Evolutionary conservation across 2,113 vertebrate genomes (phyloP).

Genomic region (Tylochromis polylepis): DNA sequence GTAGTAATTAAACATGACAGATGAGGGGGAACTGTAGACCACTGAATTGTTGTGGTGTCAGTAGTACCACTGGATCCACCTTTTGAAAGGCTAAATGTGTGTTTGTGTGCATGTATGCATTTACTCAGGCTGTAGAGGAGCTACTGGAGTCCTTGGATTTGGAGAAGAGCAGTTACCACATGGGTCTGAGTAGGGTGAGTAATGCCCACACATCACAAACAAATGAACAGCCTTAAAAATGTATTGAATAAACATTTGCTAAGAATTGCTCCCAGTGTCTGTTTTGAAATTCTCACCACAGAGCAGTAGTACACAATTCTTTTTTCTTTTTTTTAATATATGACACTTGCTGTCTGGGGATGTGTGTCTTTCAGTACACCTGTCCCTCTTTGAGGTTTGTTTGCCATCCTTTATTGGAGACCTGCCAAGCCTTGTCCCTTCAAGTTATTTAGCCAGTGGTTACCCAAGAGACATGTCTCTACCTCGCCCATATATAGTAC

Average conservation of each 20-base stretch:
- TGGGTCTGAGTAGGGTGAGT: constrained; percentile 94
- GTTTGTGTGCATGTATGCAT: constrained; percentile 14
- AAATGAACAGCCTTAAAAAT: constrained; percentile 13
- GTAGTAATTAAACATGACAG: constrained; percentile 21
- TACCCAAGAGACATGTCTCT: constrained; percentile 15
- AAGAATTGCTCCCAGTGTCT: background rate
- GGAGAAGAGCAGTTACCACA: constrained; percentile 93
- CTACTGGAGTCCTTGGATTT: constrained; percentile 92
- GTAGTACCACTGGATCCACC: constrained; percentile 21
- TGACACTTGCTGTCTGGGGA: constrained; percentile 30
- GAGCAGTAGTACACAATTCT: background rate
- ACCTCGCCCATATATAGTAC: background rate
- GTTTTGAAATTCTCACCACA: background rate
- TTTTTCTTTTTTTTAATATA: background rate
- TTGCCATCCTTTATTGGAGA: constrained; percentile 28
- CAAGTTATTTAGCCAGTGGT: constrained; percentile 3
- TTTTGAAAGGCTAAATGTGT: constrained; percentile 23
- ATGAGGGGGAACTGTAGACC: background rate
- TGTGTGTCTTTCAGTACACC: constrained; percentile 46
- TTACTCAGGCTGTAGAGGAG: constrained; percentile 87
- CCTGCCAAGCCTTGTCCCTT: constrained; percentile 28
- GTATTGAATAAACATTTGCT: background rate
- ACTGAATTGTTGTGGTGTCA: constrained; percentile 18
- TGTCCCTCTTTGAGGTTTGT: constrained; percentile 35
- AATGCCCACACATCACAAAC: background rate